phyloP scores from a whole-genome alignment of 2,113 vertebrate genomes.

The Passer montanus region DNA sequence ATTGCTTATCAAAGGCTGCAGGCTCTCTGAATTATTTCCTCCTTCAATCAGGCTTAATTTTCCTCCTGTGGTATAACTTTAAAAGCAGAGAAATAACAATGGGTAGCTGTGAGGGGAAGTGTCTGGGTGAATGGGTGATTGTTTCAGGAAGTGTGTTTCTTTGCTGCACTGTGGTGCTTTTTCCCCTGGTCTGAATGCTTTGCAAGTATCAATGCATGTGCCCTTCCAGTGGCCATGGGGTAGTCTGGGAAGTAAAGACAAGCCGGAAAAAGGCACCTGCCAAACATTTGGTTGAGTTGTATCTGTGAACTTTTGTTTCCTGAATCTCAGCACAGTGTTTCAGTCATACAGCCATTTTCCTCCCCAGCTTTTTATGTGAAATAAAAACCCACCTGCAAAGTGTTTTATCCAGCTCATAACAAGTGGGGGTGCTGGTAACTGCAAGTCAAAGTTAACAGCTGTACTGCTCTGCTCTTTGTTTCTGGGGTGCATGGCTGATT shows the following conservation, averaged over 20 bases:
- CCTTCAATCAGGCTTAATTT: neutral
- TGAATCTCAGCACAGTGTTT: neutral
- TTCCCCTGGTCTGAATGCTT: neutral
- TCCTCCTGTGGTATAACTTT: neutral
- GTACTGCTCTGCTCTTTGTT: neutral
- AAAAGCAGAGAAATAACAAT: slow-evolving; percentile 49
- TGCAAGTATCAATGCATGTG: neutral
- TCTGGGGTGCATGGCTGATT: neutral
- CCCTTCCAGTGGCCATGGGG: neutral
- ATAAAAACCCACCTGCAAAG: neutral
- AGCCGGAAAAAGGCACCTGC: neutral
- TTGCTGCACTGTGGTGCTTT: neutral
- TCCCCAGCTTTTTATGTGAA: neutral
- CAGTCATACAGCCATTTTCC: neutral
- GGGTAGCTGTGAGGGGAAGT: slow-evolving; percentile 11
- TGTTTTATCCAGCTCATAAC: neutral
- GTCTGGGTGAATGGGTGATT: slow-evolving; percentile 20
- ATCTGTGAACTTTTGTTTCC: neutral
- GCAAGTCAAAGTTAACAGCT: neutral
- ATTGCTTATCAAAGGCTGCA: slow-evolving; percentile 30
- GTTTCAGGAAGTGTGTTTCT: slow-evolving; percentile 21
- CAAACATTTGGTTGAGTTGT: neutral
- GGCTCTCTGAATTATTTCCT: slow-evolving; percentile 35
- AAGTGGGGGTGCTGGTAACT: neutral
- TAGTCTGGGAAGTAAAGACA: neutral